A percentile compares a stretch with the other conserved stretches of the same genome.
Evolutionary conservation across 2,113 vertebrate genomes (phyloP).

Genomic region (Cryptomyrus ogoouensis): DNA sequence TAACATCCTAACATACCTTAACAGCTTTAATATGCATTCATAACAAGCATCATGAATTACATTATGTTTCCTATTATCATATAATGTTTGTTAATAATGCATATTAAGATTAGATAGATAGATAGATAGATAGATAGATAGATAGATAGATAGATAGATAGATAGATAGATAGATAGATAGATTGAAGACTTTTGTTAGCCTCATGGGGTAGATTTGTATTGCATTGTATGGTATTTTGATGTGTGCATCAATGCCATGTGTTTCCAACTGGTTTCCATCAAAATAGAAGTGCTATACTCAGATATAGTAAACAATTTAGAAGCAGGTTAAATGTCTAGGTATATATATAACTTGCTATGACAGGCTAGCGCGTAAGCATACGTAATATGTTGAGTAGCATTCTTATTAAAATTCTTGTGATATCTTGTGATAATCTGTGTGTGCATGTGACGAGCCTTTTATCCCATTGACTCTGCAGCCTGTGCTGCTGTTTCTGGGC

Average conservation of each 20-base stretch:
- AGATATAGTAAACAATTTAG: not conserved
- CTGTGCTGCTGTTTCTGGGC: conserved; percentile 15
- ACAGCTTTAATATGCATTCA: no score
- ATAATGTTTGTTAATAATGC: not conserved
- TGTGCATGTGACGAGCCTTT: not conserved
- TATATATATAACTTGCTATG: not conserved
- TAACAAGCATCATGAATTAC: not conserved
- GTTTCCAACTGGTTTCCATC: no score
- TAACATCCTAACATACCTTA: no score
- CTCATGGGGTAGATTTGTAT: no score
- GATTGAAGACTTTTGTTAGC: no score
- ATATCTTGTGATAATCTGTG: not conserved
- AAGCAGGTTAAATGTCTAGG: not conserved
- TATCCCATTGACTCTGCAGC: conserved; percentile 39
- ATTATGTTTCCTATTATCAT: not conserved
- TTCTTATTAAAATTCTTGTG: not conserved
- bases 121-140: no score
- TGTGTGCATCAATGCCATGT: no score
- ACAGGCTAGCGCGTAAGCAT: not conserved
- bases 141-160: not conserved
- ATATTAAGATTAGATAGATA: not conserved
- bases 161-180: not conserved
- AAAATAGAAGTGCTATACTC: not conserved
- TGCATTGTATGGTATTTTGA: no score
- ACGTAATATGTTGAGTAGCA: not conserved